Percentiles rank a stretch among this genome's conserved stretches.
These are phyloP conservation scores for Betta splendens DNA, from an alignment of 2,797 vertebrate genomes.

Conservation along the genomic window DNA sequence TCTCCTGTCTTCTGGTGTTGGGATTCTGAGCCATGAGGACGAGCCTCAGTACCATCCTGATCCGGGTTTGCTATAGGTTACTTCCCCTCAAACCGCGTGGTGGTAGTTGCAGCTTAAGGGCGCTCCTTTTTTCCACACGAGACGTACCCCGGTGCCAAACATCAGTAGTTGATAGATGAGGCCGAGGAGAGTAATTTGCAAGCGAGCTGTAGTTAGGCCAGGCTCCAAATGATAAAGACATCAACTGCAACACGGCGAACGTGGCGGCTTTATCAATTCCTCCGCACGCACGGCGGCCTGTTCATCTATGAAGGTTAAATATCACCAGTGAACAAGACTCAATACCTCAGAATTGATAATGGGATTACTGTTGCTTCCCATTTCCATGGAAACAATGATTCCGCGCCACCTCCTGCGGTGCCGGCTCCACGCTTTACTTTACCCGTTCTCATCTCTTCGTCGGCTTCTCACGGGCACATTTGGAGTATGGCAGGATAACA, in stretches of 20 bases:
- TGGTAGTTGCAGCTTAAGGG: slow-evolving; percentile 1
- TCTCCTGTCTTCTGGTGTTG: slow-evolving; percentile 33
- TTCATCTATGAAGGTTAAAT: slow-evolving; percentile 81
- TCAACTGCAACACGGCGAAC: slow-evolving; percentile 67
- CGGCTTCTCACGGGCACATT: slow-evolving; percentile 74
- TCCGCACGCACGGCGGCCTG: slow-evolving; percentile 53
- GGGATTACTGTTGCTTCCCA: slow-evolving; percentile 71
- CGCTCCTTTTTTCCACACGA: slow-evolving; percentile 19
- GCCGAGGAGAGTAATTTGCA: slow-evolving; percentile 56
- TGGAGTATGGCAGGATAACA: slow-evolving; percentile 55
- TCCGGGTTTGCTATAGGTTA: slow-evolving; percentile 31
- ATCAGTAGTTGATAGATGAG: slow-evolving; percentile 60
- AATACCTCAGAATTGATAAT: slow-evolving; percentile 77
- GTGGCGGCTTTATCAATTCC: slow-evolving; percentile 71
- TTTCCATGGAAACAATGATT: slow-evolving; percentile 82
- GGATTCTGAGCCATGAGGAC: slow-evolving; percentile 36
- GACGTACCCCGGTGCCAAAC: slow-evolving; percentile 38
- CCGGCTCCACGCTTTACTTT: slow-evolving; percentile 40
- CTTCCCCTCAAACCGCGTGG: slow-evolving; percentile 16
- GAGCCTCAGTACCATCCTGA: slow-evolving; percentile 32
- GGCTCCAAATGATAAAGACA: slow-evolving; percentile 72
- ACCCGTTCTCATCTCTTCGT: slow-evolving; percentile 43
- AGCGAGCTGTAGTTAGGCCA: slow-evolving; percentile 53
- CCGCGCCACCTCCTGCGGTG: slow-evolving; percentile 59
- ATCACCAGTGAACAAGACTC: slow-evolving; percentile 74